Evolutionary conservation across 2,797 vertebrate genomes (phyloP), one percentile per base, ranked within the genome.

Genomic region (Neostethus bicornis): DNA sequence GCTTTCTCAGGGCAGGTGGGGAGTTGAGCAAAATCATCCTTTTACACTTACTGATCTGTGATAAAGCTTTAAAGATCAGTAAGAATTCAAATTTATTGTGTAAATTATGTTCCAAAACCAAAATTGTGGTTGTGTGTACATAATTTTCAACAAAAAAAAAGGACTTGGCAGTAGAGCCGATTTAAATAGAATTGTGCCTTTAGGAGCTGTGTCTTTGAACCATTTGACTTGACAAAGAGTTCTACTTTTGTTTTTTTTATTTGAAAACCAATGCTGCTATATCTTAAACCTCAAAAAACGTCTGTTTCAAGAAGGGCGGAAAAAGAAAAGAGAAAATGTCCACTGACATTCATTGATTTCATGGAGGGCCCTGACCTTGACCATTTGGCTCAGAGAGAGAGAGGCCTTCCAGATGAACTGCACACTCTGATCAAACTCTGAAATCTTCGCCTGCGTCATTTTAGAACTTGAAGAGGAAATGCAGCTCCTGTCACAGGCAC

Each of bases 281-380:
- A 39, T 16, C 11, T 48, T 26, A 1, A 58, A 51, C 19, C 35
- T 51, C n/a, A 28, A 2, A 37, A 56, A 62, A 24, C n/a, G 34
- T 64, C 39, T 35, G 37, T 29, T n/a, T 42, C n/a, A 14, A 14
- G 5, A 32, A 32, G 13, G 6, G 6, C 2, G 23, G 23, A 23
- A 32, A 14, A 5, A 6, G 32, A 14, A 31, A 29, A 11, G 4
- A 4, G 4, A 53, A 32, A 17, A 39, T 7, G 28, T 13, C 38
- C 28, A 20, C 5, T 7, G 13, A 1, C 9, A 10, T 45, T 26
- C 19, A 31, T 51, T 46, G 7, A 45, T 66, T 61, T 52, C 32
- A 23, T 11, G 0, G 3, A 52, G 34, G 45, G 54, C n/a, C n/a
- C 23, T 70, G 55, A 76, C 67, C 70, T 73, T 37, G n/a, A 70